These are phyloP conservation scores for Emmelina monodactyla DNA, from an alignment of 2,888 invertebrate species.

Conservation along the genomic window DNA sequence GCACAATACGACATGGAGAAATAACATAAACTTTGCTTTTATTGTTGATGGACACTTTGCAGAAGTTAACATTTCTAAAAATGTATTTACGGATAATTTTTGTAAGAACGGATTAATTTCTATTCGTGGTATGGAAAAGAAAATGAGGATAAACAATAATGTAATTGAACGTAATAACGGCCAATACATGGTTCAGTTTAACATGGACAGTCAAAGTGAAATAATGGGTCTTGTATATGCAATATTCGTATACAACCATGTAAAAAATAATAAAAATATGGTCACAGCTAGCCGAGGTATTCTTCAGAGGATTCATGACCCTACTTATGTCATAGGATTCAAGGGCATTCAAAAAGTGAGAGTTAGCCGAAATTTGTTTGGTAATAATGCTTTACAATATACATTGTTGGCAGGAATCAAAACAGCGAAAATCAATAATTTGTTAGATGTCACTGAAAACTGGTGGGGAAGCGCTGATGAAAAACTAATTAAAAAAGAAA, in stretches of 20 bases:
- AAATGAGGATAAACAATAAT: conserved; percentile 84
- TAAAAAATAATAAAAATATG: conserved; percentile 73
- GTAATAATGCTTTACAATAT: conserved; percentile 83
- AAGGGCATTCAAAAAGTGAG: conserved; percentile 94
- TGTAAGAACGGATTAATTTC: conserved; percentile 84
- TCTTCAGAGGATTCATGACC: conserved; percentile 49
- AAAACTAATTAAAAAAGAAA: conserved; percentile 76
- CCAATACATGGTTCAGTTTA: conserved; percentile 84
- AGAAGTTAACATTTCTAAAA: conserved; percentile 84
- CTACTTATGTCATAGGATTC: conserved; percentile 88
- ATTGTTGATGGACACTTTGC: conserved; percentile 94
- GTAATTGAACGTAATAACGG: conserved; percentile 82
- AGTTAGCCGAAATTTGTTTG: conserved; percentile 88
- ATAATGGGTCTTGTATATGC: conserved; percentile 87
- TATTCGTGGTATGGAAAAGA: conserved; percentile 96
- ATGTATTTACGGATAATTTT: conserved; percentile 83
- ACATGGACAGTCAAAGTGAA: conserved; percentile 91
- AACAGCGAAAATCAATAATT: conserved; percentile 87
- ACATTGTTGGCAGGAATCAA: conserved; percentile 91
- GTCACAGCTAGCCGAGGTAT: conserved; percentile 34
- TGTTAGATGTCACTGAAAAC: conserved; percentile 88
- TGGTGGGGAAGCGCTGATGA: conserved; percentile 93
- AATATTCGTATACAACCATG: conserved; percentile 77
- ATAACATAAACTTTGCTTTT: conserved; percentile 85
- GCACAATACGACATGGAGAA: conserved; percentile 85